These are phyloP conservation scores for Xenentodon cancila DNA, from an alignment of 2,797 vertebrate genomes.

Conservation along the genomic window DNA sequence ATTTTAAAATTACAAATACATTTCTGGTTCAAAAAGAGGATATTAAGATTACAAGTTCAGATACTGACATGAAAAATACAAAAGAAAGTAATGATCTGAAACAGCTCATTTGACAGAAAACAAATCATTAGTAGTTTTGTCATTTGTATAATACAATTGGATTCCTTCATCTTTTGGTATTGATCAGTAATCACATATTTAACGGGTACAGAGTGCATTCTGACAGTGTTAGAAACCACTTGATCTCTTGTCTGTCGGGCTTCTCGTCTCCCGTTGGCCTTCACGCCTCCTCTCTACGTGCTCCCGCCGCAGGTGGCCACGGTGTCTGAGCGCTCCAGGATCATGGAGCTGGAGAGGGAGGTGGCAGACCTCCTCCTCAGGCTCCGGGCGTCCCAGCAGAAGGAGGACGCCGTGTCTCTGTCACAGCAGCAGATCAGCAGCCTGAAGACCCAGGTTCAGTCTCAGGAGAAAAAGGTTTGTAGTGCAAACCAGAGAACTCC, in stretches of 20 bases:
- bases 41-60: too few relatives aligned
- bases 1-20: too few relatives aligned
- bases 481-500: too few relatives aligned
- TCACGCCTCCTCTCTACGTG: slow-evolving; percentile 7
- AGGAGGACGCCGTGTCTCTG: slow-evolving; percentile 81
- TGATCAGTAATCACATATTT: neutral
- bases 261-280: neutral
- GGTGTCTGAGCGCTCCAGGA: slow-evolving; percentile 95
- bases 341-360: slow-evolving; percentile 97
- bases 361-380: slow-evolving; percentile 89
- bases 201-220: neutral
- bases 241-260: neutral
- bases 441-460: slow-evolving; percentile 85
- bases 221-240: neutral
- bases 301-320: slow-evolving; percentile 88
- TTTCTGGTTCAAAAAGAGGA: too few relatives aligned
- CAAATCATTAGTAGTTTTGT: neutral
- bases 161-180: too few relatives aligned
- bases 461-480: slow-evolving; percentile 84
- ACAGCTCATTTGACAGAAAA: neutral
- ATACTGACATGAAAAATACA: too few relatives aligned
- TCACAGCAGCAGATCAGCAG: slow-evolving; percentile 87
- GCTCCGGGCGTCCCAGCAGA: slow-evolving; percentile 85
- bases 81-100: too few relatives aligned
- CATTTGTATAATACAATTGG: too few relatives aligned